Conservation (phyloP, 2,888 invertebrate genomes). For the Cheilosia variabilis region DNA sequence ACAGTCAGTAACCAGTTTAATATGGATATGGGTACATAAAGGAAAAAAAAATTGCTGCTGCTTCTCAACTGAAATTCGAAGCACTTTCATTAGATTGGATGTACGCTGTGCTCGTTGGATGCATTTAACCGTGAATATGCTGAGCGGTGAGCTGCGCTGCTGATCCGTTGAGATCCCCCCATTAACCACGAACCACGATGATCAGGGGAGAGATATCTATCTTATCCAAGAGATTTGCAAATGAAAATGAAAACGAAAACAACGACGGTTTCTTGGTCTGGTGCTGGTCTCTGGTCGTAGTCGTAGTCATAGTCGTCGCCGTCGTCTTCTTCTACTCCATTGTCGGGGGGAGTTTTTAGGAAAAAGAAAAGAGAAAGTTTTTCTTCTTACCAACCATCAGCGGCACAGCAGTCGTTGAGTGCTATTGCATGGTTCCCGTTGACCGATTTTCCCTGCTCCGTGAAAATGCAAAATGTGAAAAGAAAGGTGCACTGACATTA, state of each 20-base stretch:
- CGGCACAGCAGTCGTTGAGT: slow-evolving; percentile 39
- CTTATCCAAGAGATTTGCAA: slow-evolving; percentile 74
- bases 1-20: slow-evolving; percentile 45
- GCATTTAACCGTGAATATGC: slow-evolving; percentile 71
- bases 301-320: neutral
- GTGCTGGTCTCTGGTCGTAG: neutral
- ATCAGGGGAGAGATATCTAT: slow-evolving; percentile 63
- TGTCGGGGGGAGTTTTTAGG: slow-evolving; percentile 42
- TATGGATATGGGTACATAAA: slow-evolving; percentile 9
- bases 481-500: slow-evolving; percentile 73
- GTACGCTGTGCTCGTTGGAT: slow-evolving; percentile 60
- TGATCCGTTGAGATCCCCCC: slow-evolving; percentile 64
- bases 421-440: slow-evolving; percentile 68
- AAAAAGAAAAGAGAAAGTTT: slow-evolving; percentile 75
- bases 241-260: slow-evolving; percentile 79
- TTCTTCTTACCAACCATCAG: slow-evolving; percentile 58
- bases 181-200: slow-evolving; percentile 34
- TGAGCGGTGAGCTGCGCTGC: slow-evolving; percentile 35
- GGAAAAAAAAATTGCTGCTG: slow-evolving; percentile 15
- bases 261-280: slow-evolving; percentile 58
- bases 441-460: slow-evolving; percentile 72
- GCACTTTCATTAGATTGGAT: slow-evolving; percentile 71
- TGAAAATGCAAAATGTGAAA: slow-evolving; percentile 70
- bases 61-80: slow-evolving; percentile 58
- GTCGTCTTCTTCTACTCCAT: too few relatives aligned